Percentiles rank a stretch among this genome's conserved stretches.
Evolutionary conservation across 2,888 invertebrate species (phyloP).

Genomic region (Alloscopus bannaensis): DNA sequence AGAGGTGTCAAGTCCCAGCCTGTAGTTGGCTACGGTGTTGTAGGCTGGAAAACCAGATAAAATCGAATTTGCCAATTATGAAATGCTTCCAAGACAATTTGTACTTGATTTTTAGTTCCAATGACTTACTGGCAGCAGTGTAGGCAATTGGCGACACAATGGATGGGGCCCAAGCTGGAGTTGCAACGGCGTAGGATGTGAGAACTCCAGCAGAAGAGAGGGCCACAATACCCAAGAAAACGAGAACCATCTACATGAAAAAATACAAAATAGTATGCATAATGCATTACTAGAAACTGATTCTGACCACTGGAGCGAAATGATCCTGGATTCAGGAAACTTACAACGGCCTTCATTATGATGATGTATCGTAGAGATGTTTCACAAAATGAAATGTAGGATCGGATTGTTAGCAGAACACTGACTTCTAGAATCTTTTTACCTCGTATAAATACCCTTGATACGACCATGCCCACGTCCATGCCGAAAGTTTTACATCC

Average conservation of each 20-base stretch:
- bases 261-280: background rate
- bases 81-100: background rate
- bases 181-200: conserved; percentile 16
- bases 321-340: conserved; percentile 3
- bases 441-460: no score
- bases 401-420: no score
- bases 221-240: conserved; percentile 66
- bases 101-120: background rate
- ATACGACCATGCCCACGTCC: no score
- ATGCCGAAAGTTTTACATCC: no score
- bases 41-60: conserved; percentile 47
- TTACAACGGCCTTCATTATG: conserved; percentile 67
- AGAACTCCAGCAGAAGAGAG: conserved; percentile 58
- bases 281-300: background rate
- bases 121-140: conserved; percentile 34
- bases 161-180: conserved; percentile 23
- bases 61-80: background rate
- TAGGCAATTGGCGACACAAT: conserved; percentile 32
- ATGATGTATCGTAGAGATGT: background rate
- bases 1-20: conserved; percentile 68
- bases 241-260: conserved; percentile 57
- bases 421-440: no score
- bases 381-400: background rate
- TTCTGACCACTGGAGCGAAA: background rate
- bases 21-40: conserved; percentile 62